A percentile compares a stretch with the other conserved stretches of the same genome.
phyloP scores from a whole-genome alignment of 2,888 invertebrate species.

The Hirtodrosophila cameraria region DNA sequence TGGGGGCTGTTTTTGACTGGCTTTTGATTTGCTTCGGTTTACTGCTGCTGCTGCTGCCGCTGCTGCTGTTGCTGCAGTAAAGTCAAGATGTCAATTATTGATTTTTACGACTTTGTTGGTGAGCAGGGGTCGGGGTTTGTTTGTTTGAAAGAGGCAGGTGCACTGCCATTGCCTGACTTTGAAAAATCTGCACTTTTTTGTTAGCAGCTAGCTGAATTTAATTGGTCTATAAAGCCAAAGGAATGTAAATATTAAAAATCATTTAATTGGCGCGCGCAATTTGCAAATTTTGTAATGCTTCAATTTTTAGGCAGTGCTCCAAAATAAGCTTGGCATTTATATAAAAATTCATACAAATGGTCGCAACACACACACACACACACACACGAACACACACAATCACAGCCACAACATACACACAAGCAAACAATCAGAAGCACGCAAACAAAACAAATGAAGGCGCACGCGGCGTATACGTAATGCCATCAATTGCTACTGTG shows the following conservation, averaged over 20 bases:
- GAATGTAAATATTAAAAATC: conserved; percentile 19
- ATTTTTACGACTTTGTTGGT: conserved; percentile 49
- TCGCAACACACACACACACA: conserved; percentile 19
- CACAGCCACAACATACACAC: conserved; percentile 6
- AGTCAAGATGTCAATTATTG: conserved; percentile 65
- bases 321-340: conserved; percentile 44
- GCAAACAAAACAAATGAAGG: conserved; percentile 63
- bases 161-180: conserved; percentile 11
- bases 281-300: conserved; percentile 13
- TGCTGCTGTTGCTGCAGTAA: conserved; percentile 25
- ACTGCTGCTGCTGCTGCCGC: not conserved
- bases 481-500: conserved; percentile 50
- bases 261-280: conserved; percentile 24
- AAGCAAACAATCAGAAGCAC: conserved; percentile 26
- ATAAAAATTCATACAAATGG: conserved; percentile 44
- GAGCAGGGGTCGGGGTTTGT: conserved; percentile 10
- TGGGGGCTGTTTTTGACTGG: conserved; percentile 18
- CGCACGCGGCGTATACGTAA: conserved; percentile 71
- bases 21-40: too few relatives aligned
- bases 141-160: conserved; percentile 32
- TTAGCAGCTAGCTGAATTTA: not conserved
- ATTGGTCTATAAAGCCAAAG: conserved; percentile 7
- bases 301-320: conserved; percentile 41
- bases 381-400: conserved; percentile 4
- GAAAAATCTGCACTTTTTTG: too few relatives aligned